A percentile compares a stretch with the other conserved stretches of the same genome.
Conservation (phyloP, 2,797 vertebrate species). For the Arrhamphus sclerolepis region DNA sequence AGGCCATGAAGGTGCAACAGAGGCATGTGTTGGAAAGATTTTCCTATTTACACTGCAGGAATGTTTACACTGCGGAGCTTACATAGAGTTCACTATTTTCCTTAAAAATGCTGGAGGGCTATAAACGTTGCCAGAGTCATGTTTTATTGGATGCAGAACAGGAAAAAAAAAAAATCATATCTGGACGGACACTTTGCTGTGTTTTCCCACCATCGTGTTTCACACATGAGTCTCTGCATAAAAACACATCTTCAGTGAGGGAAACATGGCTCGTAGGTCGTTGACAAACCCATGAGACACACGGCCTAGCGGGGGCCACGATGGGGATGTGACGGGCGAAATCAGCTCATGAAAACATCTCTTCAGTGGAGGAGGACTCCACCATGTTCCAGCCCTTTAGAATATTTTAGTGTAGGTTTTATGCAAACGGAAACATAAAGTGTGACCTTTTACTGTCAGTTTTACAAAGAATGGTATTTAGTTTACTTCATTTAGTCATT, state of each 20-base stretch:
- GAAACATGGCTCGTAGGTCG: slow-evolving; percentile 9
- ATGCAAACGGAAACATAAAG: too few species aligned
- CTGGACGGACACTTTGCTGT: slow-evolving; percentile 36
- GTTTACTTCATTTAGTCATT: too few species aligned
- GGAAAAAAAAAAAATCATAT: slow-evolving; percentile 48
- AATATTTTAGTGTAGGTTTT: too few species aligned
- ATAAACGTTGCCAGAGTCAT: slow-evolving; percentile 53
- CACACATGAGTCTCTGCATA: slow-evolving; percentile 24
- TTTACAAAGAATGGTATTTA: too few species aligned
- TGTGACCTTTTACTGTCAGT: too few species aligned
- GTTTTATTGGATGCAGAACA: slow-evolving; percentile 22
- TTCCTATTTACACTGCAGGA: slow-evolving; percentile 15
- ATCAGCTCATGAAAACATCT: too few species aligned
- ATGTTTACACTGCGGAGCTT: slow-evolving; percentile 28
- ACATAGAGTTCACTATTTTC: slow-evolving; percentile 40
- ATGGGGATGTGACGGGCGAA: too few species aligned
- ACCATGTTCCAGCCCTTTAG: too few species aligned
- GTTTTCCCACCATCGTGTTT: slow-evolving; percentile 44
- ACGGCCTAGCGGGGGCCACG: too few species aligned
- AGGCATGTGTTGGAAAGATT: background rate
- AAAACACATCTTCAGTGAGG: slow-evolving; percentile 16
- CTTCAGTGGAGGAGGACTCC: too few species aligned
- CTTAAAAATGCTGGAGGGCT: slow-evolving; percentile 43
- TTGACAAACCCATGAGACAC: too few species aligned
- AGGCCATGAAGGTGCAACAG: slow-evolving; percentile 24